Conservation (phyloP, 2,113 vertebrate genomes). For the Phrynocephalus versicolor region DNA sequence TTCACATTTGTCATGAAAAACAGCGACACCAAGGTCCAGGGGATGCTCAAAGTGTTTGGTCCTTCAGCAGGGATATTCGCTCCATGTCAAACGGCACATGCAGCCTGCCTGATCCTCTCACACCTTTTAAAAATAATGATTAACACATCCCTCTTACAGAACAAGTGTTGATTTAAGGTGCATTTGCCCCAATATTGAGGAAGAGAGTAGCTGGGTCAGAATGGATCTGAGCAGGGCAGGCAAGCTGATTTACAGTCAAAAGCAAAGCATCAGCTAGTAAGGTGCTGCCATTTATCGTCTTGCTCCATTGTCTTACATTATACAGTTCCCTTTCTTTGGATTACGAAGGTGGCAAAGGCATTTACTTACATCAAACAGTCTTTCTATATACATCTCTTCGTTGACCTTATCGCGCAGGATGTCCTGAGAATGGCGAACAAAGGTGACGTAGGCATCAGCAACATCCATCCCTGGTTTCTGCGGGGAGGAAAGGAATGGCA, state of each 20-base stretch:
- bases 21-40: background rate
- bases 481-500: slow-evolving; percentile 66
- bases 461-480: slow-evolving; percentile 99
- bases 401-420: slow-evolving; percentile 99
- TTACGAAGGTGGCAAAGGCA: slow-evolving; percentile 91
- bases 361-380: slow-evolving; percentile 99
- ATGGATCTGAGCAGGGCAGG: slow-evolving; percentile 76
- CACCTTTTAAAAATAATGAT: slow-evolving; percentile 53
- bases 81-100: background rate
- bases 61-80: slow-evolving; percentile 15
- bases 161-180: slow-evolving; percentile 52
- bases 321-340: slow-evolving; percentile 87
- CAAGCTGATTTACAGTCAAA: slow-evolving; percentile 66
- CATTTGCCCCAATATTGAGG: slow-evolving; percentile 47
- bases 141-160: slow-evolving; percentile 59
- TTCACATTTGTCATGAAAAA: background rate
- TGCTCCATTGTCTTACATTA: slow-evolving; percentile 99
- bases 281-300: slow-evolving; percentile 82
- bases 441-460: slow-evolving; percentile 97
- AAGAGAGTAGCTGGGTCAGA: slow-evolving; percentile 80
- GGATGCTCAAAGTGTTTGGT: slow-evolving; percentile 40
- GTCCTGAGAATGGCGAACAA: slow-evolving; percentile 99
- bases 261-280: slow-evolving; percentile 64
- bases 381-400: slow-evolving; percentile 99
- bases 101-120: background rate